phyloP scores from a whole-genome alignment of 2,888 invertebrate genomes.

The Xestia ashworthii region DNA sequence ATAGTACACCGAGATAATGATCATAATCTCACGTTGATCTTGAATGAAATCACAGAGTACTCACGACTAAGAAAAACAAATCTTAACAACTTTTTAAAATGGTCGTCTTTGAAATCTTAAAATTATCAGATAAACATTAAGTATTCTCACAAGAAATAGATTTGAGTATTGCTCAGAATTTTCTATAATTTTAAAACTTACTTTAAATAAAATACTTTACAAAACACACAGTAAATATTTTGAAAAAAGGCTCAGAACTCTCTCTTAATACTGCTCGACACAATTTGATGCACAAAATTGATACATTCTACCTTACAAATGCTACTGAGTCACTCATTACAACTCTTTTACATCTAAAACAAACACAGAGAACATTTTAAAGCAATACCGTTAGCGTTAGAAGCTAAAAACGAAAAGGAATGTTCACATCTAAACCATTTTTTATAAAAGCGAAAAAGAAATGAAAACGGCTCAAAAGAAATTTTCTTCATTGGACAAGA shows the following conservation, averaged over 20 bases:
- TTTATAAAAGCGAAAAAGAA: conserved; percentile 42
- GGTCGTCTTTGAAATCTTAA: conserved; percentile 54
- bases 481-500: conserved; percentile 9
- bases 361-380: conserved; percentile 46
- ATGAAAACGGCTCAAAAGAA: conserved; percentile 13
- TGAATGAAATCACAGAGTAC: conserved; percentile 57
- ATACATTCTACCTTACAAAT: conserved; percentile 44
- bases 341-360: conserved; percentile 48
- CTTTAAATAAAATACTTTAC: conserved; percentile 65
- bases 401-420: conserved; percentile 60
- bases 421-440: conserved; percentile 52
- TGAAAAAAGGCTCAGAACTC: conserved; percentile 75
- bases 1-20: conserved; percentile 45
- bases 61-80: conserved; percentile 42
- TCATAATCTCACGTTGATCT: conserved; percentile 40
- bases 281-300: conserved; percentile 49
- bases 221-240: conserved; percentile 67
- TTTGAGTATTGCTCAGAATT: conserved; percentile 84
- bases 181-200: conserved; percentile 77
- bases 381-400: conserved; percentile 43
- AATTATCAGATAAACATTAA: conserved; percentile 61
- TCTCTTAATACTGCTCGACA: conserved; percentile 69
- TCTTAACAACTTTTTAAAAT: conserved; percentile 32
- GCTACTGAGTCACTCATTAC: conserved; percentile 41
- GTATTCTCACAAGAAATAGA: conserved; percentile 61